Evolutionary conservation across 2,113 vertebrate species (phyloP).

Genomic region (Tragulus kanchil): DNA sequence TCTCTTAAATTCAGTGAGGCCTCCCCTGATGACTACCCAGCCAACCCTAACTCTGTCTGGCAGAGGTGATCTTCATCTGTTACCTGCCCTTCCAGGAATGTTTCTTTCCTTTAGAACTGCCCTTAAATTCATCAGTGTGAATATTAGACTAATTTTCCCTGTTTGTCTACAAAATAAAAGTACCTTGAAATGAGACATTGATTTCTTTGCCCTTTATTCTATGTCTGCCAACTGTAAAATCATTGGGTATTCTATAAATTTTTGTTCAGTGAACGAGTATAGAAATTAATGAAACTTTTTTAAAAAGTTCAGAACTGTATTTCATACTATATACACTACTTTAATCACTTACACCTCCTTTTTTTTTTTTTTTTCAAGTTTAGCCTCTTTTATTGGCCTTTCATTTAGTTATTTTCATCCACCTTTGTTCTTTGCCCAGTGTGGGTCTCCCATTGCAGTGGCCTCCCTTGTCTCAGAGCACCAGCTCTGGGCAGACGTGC

Average conservation of each 20-base stretch:
- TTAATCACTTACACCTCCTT: not conserved
- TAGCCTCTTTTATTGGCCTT: too few relatives aligned
- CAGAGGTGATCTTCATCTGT: too few relatives aligned
- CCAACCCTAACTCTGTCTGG: not conserved
- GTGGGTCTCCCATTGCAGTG: too few relatives aligned
- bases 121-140: not conserved
- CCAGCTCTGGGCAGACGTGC: too few relatives aligned
- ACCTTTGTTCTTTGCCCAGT: too few relatives aligned
- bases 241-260: not conserved
- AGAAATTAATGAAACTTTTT: not conserved
- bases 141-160: not conserved
- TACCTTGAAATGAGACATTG: not conserved
- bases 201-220: not conserved
- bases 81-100: not conserved
- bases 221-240: not conserved
- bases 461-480: too few relatives aligned
- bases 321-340: not conserved
- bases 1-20: not conserved
- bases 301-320: not conserved
- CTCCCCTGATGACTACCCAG: not conserved
- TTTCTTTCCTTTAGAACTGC: not conserved
- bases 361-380: too few relatives aligned
- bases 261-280: not conserved
- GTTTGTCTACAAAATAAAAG: not conserved
- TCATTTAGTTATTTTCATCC: too few relatives aligned